phyloP scores from a whole-genome alignment of 2,888 invertebrate species.

The Ornithoptera alexandrae region DNA sequence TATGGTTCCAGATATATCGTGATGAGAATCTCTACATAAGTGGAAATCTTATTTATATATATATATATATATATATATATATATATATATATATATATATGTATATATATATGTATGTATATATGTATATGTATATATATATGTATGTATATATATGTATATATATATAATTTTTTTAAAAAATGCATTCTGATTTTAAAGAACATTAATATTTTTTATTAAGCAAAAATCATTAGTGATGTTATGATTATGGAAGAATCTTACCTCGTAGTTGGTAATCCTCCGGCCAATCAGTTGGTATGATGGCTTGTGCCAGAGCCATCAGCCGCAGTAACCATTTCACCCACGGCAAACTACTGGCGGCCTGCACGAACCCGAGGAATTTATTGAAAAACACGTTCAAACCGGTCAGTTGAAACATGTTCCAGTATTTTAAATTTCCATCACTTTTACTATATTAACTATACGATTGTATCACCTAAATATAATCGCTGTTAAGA shows the following conservation, averaged over 20 bases:
- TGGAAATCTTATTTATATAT: too few species aligned
- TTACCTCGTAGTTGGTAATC: constrained; percentile 52
- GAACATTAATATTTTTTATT: neutral
- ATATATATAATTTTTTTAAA: too few species aligned
- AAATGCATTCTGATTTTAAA: too few species aligned
- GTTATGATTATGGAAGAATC: constrained; percentile 3
- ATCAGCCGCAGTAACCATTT: constrained; percentile 50
- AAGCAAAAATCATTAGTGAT: too few species aligned
- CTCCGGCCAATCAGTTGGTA: constrained; percentile 57
- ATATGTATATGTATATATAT: too few species aligned
- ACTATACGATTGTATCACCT: constrained; percentile 3
- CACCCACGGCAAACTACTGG: constrained; percentile 43
- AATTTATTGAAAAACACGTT: constrained; percentile 46
- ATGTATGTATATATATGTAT: too few species aligned
- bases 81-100: too few species aligned
- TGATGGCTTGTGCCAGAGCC: constrained; percentile 51
- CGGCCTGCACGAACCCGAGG: constrained; percentile 45
- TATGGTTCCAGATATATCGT: too few species aligned
- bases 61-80: too few species aligned
- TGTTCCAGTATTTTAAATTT: neutral
- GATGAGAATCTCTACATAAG: too few species aligned
- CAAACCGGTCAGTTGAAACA: constrained; percentile 13
- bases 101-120: too few species aligned
- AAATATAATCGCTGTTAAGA: constrained; percentile 8
- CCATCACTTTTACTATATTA: neutral